Evolutionary conservation across 2,797 vertebrate genomes (phyloP), one percentile per base, ranked within the genome.

Genomic region (Anabacerthia variegaticeps): DNA sequence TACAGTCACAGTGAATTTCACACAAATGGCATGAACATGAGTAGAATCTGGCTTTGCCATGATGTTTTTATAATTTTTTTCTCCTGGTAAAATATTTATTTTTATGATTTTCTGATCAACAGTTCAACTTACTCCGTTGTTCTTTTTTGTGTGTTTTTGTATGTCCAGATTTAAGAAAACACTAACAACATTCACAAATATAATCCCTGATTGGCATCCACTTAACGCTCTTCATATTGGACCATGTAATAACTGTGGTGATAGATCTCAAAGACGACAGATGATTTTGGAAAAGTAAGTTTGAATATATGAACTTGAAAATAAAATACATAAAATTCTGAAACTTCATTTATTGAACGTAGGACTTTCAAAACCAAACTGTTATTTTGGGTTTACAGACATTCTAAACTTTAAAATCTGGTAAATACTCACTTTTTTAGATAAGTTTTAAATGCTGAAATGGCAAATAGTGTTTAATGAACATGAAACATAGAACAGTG

Each of bases 211-310:
- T 9, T 99, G 99, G 99, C 98, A 97, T 56, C 99, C 99, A 6
- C 98, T 99, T 34, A 98, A 98, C 2, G 99, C 99, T 16, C 72
- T 97, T 88, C 98, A 99, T 91, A 71, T 86, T 28, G 97, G 98
- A 61, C 98, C 98, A 0, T 99, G 99, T 97, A 99, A 98, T 79
- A 96, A 78, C 13, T 99, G 99, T 96, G 48, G 88, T 63, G 97
- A 88, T 86, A 98, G 95, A 93, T 97, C 97, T 54, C 99, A 99
- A 97, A 99, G 88, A 93, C 97, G 98, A 97, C 98, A 97, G 49
- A 98, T 99, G 98, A 74, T 98, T 63, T 97, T 99, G 87, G 98
- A 99, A 97, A 98, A 97, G 99, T 99, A 93, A 98, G 98, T 97
- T 54, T 75, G 80, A 65, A 78, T 93, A 61, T 10, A 32, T 74